Evolutionary conservation across 1,140 invertebrate genomes (phyloP), one percentile per base, ranked within the genome.

Genomic region (Schlechtendalia chinensis): DNA sequence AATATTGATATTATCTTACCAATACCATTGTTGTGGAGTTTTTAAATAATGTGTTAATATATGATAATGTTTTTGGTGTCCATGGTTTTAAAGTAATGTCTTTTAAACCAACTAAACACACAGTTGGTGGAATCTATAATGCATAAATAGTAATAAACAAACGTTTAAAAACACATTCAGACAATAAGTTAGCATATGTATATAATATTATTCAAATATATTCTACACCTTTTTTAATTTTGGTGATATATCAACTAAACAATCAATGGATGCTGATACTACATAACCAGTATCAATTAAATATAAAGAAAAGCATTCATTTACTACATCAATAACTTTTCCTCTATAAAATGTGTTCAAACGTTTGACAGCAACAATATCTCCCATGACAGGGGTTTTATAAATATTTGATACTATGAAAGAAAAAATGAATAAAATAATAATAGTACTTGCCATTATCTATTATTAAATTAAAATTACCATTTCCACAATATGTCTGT

Each of bases 71-170:
- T 8, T 75, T 54, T n/a, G n/a, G 29, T 39, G 53, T 32, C 72
- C 50, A 75, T 39, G 72, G 72, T 22, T 75, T 75, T 17, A 39
- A 39, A 59, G 53, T 24, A 5, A 75, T 59, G 32, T 75, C 72
- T 75, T 75, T 75, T 24, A 75, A 75, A 14, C 72, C 72, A 32
- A 75, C 29, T 39, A 75, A 75, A 58, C 72, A 75, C 1, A 75
- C 54, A 58, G 72, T 58, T 8, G 54, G 54, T 56, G 72, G 72
- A 75, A 75, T 75, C 72, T 75, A 58, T 10, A n/a, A 19, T 54
- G 32, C 19, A 58, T n/a, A 72, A 72, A 50, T 1, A 29, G 6
- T 47, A 8, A 69, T 50, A 24, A 72, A 11, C 53, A 29, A 10
- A 72, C 1, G 59, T 24, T 19, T 69, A 6, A 14, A 24, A 69